These are phyloP conservation scores for Mylabris phalerata DNA, from an alignment of 1,140 invertebrate genomes.

Conservation along the genomic window DNA sequence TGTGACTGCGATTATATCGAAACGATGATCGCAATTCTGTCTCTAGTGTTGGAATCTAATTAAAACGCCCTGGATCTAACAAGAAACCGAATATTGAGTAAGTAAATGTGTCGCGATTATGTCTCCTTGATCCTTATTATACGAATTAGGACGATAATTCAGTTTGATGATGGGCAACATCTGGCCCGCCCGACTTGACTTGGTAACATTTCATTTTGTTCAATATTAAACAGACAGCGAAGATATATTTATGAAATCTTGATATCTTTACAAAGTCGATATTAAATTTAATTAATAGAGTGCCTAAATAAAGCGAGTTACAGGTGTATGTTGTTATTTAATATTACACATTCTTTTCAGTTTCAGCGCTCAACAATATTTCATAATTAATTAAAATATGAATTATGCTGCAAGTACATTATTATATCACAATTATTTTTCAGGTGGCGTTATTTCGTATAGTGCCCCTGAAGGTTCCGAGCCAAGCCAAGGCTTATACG, in stretches of 20 bases:
- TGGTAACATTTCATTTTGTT: slow-evolving; percentile 9
- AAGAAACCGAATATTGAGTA: slow-evolving; percentile 19
- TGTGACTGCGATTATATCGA: no score
- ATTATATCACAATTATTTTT: slow-evolving; percentile 20
- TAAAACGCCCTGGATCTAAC: slow-evolving; percentile 12
- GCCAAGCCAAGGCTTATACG: slow-evolving; percentile 52
- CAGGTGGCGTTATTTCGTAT: slow-evolving; percentile 66
- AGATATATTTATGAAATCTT: neutral
- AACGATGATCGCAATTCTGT: slow-evolving; percentile 14
- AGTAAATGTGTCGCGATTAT: slow-evolving; percentile 18
- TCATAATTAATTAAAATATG: neutral
- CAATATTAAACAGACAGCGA: slow-evolving; percentile 1
- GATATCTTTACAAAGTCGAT: slow-evolving; percentile 6
- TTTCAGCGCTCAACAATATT: neutral
- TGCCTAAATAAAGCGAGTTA: neutral
- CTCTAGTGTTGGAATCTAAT: slow-evolving; percentile 11
- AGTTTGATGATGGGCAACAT: slow-evolving; percentile 22
- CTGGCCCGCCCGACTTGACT: slow-evolving; percentile 2
- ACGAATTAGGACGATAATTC: slow-evolving; percentile 27
- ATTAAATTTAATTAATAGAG: slow-evolving; percentile 18
- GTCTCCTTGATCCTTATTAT: slow-evolving; percentile 25
- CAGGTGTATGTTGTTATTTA: no score
- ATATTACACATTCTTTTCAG: no score
- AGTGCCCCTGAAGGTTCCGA: slow-evolving; percentile 56
- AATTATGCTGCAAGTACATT: neutral